phyloP scores from a whole-genome alignment of 2,888 invertebrate genomes.

The Ectropis crepuscularia region DNA sequence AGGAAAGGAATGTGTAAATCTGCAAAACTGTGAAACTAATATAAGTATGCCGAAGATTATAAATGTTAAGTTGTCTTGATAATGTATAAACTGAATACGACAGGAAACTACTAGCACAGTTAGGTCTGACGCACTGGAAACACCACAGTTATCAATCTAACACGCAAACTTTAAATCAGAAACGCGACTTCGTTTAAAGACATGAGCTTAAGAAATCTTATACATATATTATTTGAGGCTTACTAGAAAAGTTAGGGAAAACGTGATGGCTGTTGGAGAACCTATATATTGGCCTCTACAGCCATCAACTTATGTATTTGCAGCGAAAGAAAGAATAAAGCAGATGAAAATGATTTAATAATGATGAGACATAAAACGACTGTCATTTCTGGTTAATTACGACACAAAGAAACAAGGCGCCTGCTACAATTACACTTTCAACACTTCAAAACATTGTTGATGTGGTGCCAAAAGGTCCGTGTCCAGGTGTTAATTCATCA shows the following conservation, averaged over 20 bases:
- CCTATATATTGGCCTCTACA: too few relatives aligned
- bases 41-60: too few relatives aligned
- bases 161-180: constrained; percentile 10
- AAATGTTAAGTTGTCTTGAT: background rate
- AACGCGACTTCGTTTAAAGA: background rate
- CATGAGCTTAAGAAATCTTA: background rate
- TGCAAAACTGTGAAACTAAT: too few relatives aligned
- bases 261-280: too few relatives aligned
- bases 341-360: background rate
- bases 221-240: too few relatives aligned
- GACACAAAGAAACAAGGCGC: constrained; percentile 14
- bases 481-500: constrained; percentile 17
- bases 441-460: constrained; percentile 31
- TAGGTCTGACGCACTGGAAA: constrained; percentile 1
- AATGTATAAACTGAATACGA: background rate
- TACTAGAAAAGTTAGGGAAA: too few relatives aligned
- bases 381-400: constrained; percentile 10
- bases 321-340: background rate
- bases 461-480: constrained; percentile 16
- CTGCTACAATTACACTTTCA: constrained; percentile 22
- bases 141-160: constrained; percentile 9
- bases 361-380: constrained; percentile 9
- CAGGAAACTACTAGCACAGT: constrained; percentile 1
- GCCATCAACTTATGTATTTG: too few relatives aligned
- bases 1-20: too few relatives aligned